A percentile compares a stretch with the other conserved stretches of the same genome.
Conservation (phyloP, 2,888 invertebrate genomes). For the Thysanoteuthis rhombus region DNA sequence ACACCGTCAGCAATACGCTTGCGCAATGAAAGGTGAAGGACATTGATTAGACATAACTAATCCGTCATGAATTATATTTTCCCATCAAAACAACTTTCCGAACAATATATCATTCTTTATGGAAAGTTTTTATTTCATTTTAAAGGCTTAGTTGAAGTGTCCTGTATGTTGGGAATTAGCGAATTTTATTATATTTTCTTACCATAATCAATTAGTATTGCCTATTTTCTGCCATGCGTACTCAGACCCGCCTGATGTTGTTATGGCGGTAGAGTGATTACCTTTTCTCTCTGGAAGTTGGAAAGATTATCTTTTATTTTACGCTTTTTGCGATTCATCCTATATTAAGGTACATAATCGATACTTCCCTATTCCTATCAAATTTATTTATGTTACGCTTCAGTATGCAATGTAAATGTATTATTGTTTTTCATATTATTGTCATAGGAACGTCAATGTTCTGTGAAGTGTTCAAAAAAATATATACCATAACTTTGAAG, state of each 20-base stretch:
- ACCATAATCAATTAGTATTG: background rate
- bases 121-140: background rate
- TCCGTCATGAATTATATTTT: background rate
- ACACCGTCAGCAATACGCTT: slow-evolving; percentile 12
- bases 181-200: background rate
- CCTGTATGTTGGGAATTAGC: background rate
- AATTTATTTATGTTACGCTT: background rate
- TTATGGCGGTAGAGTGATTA: slow-evolving; percentile 30
- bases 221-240: slow-evolving; percentile 29
- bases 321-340: background rate
- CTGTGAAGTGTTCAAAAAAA: background rate
- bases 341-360: slow-evolving; percentile 1
- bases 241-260: slow-evolving; percentile 31
- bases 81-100: background rate
- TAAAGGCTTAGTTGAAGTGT: background rate
- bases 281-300: background rate
- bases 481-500: background rate
- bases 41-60: slow-evolving; percentile 20
- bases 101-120: background rate
- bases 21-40: background rate
- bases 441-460: background rate
- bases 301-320: background rate
- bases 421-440: background rate
- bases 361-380: background rate
- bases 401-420: background rate